Evolutionary conservation across 2,113 vertebrate species (phyloP), one percentile per base, ranked within the genome.

Genomic region (Apus apus): DNA sequence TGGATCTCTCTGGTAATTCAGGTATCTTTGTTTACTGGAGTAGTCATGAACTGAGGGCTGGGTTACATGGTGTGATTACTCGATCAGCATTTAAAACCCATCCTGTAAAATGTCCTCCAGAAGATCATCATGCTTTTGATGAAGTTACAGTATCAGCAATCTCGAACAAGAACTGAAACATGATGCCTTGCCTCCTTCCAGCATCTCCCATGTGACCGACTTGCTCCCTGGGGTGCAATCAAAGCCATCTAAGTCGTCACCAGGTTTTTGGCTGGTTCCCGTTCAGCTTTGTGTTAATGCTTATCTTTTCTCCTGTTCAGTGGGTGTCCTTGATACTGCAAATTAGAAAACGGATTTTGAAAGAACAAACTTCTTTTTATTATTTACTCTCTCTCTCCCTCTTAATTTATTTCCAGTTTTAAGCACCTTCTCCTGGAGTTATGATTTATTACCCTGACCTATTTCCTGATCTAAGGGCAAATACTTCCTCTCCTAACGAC

Each of bases 401-500:
- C 60, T 58, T n/a, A 56, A 32, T 70, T 71, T 62, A 76, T 50
- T 79, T 78, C 75, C 61, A 71, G 60, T 51, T 64, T 38, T 45
- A 81, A 72, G 77, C 26, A 66, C 4, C 5, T 54, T 73, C 45
- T 84, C 58, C 17, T 25, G 11, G 45, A 68, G 70, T 82, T 84
- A 82, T 71, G 65, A 84, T 85, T 85, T 83, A 93, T 77, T 74
- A 30, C 62, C 46, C 56, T 89, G 53, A 74, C 85, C 89, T 56
- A n/a, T 61, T 60, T 64, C 65, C 67, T 14, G 0, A 50, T 74
- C 48, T 60, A 72, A 94, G 60, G 82, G 73, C 64, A 91, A 96
- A 95, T 78, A 87, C 78, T 96, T 93, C 64, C 91, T 93, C 30
- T 85, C 54, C 62, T 91, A 89, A 92, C 84, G 84, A 89, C 56